Conservation (phyloP, 2,113 vertebrate species). For the human region DNA sequence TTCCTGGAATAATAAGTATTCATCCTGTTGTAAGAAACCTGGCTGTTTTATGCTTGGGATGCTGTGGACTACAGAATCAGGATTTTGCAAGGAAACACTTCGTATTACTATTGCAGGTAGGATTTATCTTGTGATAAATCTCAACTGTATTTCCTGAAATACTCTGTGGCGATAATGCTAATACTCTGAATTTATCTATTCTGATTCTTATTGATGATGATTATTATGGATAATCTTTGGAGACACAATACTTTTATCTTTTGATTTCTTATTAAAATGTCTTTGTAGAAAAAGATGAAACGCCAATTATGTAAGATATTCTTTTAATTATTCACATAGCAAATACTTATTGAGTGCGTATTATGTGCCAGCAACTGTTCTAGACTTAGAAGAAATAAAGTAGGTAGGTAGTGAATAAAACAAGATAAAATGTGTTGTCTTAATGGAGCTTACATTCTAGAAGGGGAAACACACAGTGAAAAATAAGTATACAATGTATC, state of each 20-base stretch:
- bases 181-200: neutral
- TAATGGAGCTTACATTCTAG: neutral
- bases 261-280: slow-evolving; percentile 12
- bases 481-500: neutral
- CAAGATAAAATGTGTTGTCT: neutral
- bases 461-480: neutral
- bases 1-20: slow-evolving; percentile 92
- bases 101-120: slow-evolving; percentile 93
- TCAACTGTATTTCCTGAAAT: slow-evolving; percentile 5
- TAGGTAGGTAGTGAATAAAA: neutral
- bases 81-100: slow-evolving; percentile 93
- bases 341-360: neutral
- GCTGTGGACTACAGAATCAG: slow-evolving; percentile 91
- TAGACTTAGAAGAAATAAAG: neutral
- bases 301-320: neutral
- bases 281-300: slow-evolving; percentile 1
- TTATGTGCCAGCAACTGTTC: slow-evolving; percentile 10
- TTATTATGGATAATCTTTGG: neutral
- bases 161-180: neutral
- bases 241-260: neutral
- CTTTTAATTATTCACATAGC: neutral
- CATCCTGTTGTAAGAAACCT: slow-evolving; percentile 93
- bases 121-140: slow-evolving; percentile 25
- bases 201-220: neutral
- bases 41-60: slow-evolving; percentile 95